Base-by-base conservation (phyloP, 2,888 invertebrate genomes). In the Gastrophysa polygoni region DNA sequence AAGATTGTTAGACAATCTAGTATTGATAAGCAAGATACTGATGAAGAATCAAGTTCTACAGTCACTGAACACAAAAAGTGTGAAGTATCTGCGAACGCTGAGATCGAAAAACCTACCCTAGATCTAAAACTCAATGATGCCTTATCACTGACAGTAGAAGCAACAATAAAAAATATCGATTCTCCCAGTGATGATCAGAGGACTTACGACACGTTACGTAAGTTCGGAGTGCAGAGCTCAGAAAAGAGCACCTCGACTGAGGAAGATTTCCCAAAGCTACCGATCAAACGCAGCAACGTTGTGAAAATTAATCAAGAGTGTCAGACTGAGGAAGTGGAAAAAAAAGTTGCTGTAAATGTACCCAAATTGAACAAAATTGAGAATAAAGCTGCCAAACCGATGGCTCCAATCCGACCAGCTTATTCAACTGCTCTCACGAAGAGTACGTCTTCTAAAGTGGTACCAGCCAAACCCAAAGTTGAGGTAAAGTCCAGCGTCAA, bases 341-440 rank as follows among this genome's bases (percentile, higher is more conserved):
- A 74, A 71, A 78, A 67, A 73, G 67, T n/a, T 57, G 52, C 20
- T 32, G 16, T 16, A 1, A 49, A 14, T 24, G 18, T 17, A n/a
- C 34, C 46, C n/a, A 59, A 65, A 48, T 54, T 44, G 14, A 59
- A 59, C 11, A 77, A 76, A 71, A 59, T 58, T 21, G 76, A 75
- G 28, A 10, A 65, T 7, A 64, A 62, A 47, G 7, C 49, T 17
- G n/a, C 49, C 1, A 79, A 76, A 70, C 68, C 75, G 4, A 29
- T 59, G 3, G 46, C 61, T 11, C 52, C 72, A 21, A 63, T 71
- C 11, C 75, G 77, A 54, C 78, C 81, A 16, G 81, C 83, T 5
- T 84, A 85, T 73, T 82, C 85, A 0, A 80, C 82, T 0, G 82
- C 82, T 10, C 69, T 85, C 32, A 82, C 84, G 0, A 79, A 81